Evolutionary conservation across 2,888 invertebrate species (phyloP), one percentile per base, ranked within the genome.

Genomic region (Parascotia fuliginaria): DNA sequence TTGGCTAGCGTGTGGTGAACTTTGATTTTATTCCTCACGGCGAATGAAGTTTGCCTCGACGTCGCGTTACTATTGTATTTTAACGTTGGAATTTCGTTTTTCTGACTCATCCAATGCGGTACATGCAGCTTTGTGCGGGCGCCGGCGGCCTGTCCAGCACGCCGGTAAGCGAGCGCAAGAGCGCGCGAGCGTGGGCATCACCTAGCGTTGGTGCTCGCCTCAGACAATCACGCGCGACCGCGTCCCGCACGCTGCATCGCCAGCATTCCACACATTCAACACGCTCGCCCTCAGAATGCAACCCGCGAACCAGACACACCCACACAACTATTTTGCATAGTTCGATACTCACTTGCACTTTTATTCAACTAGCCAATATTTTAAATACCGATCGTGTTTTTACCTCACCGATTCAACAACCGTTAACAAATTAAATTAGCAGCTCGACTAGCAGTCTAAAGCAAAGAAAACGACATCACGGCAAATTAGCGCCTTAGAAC

Each of bases 101-200:
- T 87, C 89, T 91, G 90, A 91, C 91, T 89, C 89, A 89, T 90
- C 88, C 89, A 88, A 86, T 79, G 81, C 83, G 81, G 79, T 77
- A 77, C 78, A 79, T 66, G 80, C 85, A 85, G 87, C 83, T 75
- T 86, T 85, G 88, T 85, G 85, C 70, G 73, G 79, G 74, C 83
- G 85, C 33, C 86, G 83, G 66, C 81, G 73, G 64, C 65, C 81
- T 56, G 64, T 77, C 51, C 85, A 83, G 55, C 83, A 74, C 70
- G 66, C 79, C 70, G 85, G 85, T 85, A 87, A 87, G 84, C 78
- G 63, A 56, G 61, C 71, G 58, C 68, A 68, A 41, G 50, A 48
- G 48, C 43, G 52, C 47, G 50, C n/a, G n/a, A n/a, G 52, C 44
- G n/a, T 45, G 13, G 37, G 39, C 40, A 34, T 28, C 28, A 42